These are phyloP conservation scores for Nansenia antarctica DNA, from an alignment of 2,113 vertebrate genomes.

Conservation along the genomic window DNA sequence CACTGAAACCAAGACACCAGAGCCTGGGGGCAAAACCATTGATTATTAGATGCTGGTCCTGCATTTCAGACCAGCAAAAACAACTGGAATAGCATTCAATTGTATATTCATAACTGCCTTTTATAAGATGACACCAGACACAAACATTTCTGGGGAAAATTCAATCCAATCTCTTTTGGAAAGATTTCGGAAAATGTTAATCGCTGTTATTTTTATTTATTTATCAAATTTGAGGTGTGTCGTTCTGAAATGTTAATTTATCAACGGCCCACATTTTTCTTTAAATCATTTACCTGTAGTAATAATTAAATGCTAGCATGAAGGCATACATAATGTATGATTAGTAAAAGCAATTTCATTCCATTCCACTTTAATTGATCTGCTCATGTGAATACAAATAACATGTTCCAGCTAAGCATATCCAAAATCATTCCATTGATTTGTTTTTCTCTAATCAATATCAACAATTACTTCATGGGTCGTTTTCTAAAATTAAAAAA, in stretches of 20 bases:
- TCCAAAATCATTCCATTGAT: constrained; percentile 61
- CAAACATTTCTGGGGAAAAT: no score
- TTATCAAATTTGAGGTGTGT: background rate
- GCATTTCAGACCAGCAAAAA: background rate
- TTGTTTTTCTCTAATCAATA: constrained; percentile 54
- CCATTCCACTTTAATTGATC: constrained; percentile 58
- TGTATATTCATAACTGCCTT: no score
- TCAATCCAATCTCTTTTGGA: background rate
- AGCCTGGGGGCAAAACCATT: background rate
- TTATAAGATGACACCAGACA: no score
- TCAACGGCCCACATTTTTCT: constrained; percentile 2
- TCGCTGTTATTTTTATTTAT: background rate
- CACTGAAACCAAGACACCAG: background rate
- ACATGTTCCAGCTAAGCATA: constrained; percentile 45
- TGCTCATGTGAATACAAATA: constrained; percentile 53
- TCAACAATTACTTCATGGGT: constrained; percentile 49
- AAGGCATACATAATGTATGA: constrained; percentile 56
- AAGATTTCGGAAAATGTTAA: background rate
- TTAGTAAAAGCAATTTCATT: constrained; percentile 60
- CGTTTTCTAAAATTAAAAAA: constrained; percentile 21
- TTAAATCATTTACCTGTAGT: constrained; percentile 45
- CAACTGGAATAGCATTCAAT: background rate
- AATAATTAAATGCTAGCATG: constrained; percentile 25
- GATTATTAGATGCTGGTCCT: background rate
- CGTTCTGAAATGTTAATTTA: constrained; percentile 33